These are phyloP conservation scores for Gallinago jamesoni DNA, from an alignment of 2,113 vertebrate species.

Conservation along the genomic window DNA sequence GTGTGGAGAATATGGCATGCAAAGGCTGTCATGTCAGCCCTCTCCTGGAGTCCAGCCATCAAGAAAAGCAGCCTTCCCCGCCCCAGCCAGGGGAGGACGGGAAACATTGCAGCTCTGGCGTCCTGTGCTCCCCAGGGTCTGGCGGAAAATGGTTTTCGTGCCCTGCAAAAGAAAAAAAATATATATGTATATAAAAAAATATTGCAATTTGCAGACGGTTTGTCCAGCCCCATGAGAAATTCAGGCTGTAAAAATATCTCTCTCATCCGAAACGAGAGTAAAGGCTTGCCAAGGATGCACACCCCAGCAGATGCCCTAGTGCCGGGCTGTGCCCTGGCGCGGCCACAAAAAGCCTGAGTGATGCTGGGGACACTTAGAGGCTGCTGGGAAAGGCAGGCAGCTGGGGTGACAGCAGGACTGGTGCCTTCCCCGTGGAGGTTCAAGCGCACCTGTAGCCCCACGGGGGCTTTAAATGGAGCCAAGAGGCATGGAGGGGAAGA, in stretches of 20 bases:
- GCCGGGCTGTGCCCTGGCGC: rapidly evolving
- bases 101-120: neutral
- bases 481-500: rapidly evolving
- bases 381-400: neutral
- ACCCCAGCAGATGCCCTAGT: rapidly evolving
- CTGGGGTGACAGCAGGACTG: rapidly evolving
- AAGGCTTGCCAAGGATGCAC: rapidly evolving
- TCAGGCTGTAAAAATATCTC: neutral
- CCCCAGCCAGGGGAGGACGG: rapidly evolving
- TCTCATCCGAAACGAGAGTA: neutral
- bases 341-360: rapidly evolving
- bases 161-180: neutral
- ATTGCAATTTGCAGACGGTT: neutral
- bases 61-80: neutral
- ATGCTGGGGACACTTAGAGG: rapidly evolving
- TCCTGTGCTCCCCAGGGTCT: neutral
- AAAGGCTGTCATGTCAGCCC: neutral
- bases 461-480: rapidly evolving
- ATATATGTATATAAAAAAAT: no score
- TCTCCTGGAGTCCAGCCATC: neutral
- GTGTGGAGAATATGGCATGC: rapidly evolving
- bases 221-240: neutral
- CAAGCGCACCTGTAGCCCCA: neutral
- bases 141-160: neutral
- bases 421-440: rapidly evolving